A percentile compares a stretch with the other conserved stretches of the same genome.
These are phyloP conservation scores for Corbicula japonica DNA, from an alignment of 2,888 invertebrate genomes.

Conservation along the genomic window DNA sequence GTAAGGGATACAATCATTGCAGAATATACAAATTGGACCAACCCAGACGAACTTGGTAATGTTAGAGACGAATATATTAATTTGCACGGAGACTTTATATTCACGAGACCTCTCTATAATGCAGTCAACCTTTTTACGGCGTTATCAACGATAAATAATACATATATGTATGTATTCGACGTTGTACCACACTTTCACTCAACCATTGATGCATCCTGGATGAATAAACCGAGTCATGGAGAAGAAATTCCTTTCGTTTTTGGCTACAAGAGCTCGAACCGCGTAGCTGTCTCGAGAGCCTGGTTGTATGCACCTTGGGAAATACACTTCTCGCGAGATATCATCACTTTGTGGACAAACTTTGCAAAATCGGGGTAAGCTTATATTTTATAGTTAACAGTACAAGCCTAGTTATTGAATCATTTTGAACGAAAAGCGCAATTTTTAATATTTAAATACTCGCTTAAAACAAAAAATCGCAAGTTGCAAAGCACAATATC, in stretches of 20 bases:
- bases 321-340: constrained; percentile 86
- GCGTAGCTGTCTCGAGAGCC: neutral
- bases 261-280: neutral
- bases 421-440: no score
- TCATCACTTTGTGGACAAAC: constrained; percentile 87
- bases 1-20: neutral
- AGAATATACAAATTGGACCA: constrained; percentile 32
- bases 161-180: constrained; percentile 4
- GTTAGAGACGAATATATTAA: neutral
- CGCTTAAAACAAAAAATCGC: no score
- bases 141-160: neutral
- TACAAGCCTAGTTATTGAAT: no score
- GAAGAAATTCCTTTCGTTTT: constrained; percentile 34
- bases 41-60: constrained; percentile 10
- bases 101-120: neutral
- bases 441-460: no score
- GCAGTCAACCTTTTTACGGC: constrained; percentile 10
- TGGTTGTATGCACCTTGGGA: constrained; percentile 19
- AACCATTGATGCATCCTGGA: neutral
- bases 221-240: constrained; percentile 14
- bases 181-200: neutral
- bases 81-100: constrained; percentile 1
- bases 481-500: no score
- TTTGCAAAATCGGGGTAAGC: constrained; percentile 60
- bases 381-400: no score